phyloP scores from a whole-genome alignment of 1,140 invertebrate genomes.

The Antheraea pernyi region DNA sequence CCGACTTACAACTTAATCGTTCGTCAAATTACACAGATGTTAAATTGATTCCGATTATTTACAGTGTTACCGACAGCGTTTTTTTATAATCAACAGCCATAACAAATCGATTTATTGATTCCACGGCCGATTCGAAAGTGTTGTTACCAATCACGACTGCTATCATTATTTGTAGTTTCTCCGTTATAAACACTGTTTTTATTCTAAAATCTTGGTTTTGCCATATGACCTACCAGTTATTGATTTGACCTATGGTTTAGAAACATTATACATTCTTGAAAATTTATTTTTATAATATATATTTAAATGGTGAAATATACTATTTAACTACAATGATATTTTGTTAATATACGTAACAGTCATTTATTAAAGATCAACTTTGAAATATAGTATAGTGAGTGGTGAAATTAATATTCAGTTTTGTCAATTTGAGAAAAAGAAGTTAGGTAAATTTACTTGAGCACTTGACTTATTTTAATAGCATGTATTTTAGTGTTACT shows the following conservation, averaged over 20 bases:
- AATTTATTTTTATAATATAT: not conserved
- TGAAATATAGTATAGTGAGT: not conserved
- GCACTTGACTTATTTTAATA: no score
- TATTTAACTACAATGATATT: not conserved
- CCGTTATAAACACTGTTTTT: constrained; percentile 18
- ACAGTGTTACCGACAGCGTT: constrained; percentile 19
- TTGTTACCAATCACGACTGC: constrained; percentile 18
- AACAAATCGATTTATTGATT: constrained; percentile 33
- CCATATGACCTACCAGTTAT: constrained; percentile 3
- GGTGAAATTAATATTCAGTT: not conserved
- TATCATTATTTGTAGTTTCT: constrained; percentile 23
- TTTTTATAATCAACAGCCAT: constrained; percentile 24
- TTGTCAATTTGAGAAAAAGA: not conserved
- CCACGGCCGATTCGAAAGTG: constrained; percentile 30
- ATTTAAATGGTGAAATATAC: not conserved
- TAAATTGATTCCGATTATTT: constrained; percentile 26
- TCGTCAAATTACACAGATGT: constrained; percentile 12
- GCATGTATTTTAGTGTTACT: no score
- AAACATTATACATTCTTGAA: not conserved
- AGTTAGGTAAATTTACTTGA: no score
- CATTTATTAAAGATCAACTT: not conserved
- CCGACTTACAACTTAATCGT: not conserved
- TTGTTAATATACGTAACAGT: not conserved
- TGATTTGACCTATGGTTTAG: constrained; percentile 6
- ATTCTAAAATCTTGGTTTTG: constrained; percentile 7